Evolutionary conservation across 2,113 vertebrate genomes (phyloP).

Genomic region (Genyomyrus donnyi): DNA sequence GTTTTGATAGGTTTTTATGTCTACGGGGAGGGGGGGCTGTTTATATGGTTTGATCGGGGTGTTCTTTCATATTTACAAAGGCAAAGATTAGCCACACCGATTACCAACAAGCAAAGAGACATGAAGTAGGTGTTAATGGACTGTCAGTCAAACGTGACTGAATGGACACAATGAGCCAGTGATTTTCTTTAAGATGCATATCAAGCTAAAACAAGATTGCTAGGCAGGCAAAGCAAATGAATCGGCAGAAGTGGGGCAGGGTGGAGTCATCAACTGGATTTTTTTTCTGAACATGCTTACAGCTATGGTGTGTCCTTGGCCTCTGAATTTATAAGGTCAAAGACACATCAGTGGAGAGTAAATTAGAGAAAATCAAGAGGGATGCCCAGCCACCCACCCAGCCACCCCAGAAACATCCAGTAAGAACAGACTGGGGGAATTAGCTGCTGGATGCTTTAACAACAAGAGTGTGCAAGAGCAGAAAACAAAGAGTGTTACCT

Average conservation of each 20-base stretch:
- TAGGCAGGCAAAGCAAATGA: constrained; percentile 11
- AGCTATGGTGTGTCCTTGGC: not conserved
- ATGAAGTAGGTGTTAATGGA: constrained; percentile 3
- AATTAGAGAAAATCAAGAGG: not conserved
- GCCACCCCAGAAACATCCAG: not conserved
- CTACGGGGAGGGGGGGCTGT: not conserved
- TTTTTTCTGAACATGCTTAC: constrained; percentile 10
- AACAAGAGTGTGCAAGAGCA: constrained; percentile 32
- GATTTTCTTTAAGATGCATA: not conserved
- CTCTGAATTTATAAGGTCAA: not conserved
- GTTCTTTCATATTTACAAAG: not conserved
- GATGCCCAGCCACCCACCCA: too few relatives aligned
- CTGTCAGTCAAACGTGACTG: not conserved
- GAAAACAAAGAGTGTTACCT: constrained; percentile 50
- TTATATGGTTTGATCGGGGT: not conserved
- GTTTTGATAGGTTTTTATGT: not conserved
- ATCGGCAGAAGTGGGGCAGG: not conserved
- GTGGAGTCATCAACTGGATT: not conserved
- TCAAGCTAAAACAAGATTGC: constrained; percentile 5
- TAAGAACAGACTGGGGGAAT: not conserved
- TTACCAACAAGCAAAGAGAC: not conserved
- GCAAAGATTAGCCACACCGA: not conserved
- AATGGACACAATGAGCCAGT: constrained; percentile 7
- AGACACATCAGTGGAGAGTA: not conserved
- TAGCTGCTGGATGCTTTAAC: constrained; percentile 29